phyloP scores from a whole-genome alignment of 2,113 vertebrate species.

The Silurus asotus region DNA sequence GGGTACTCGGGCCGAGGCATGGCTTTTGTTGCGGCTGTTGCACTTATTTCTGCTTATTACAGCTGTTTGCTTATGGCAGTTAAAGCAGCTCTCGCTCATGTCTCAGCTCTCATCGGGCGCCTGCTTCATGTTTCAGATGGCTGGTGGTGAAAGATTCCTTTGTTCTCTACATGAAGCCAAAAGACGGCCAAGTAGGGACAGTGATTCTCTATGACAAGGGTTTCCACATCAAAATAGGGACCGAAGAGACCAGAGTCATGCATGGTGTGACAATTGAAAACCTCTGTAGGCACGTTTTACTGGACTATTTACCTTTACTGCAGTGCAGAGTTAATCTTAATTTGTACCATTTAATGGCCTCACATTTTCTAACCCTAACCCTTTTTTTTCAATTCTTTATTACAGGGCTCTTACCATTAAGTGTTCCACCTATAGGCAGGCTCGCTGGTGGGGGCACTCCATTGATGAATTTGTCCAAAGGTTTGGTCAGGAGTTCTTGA shows the following conservation, averaged over 20 bases:
- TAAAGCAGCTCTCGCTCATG: slow-evolving; percentile 40
- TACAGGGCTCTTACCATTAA: slow-evolving; percentile 58
- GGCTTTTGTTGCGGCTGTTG: slow-evolving; percentile 41
- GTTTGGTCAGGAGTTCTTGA: slow-evolving; percentile 53
- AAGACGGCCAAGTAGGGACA: slow-evolving; percentile 63
- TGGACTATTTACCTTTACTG: slow-evolving; percentile 40
- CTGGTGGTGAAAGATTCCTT: slow-evolving; percentile 67
- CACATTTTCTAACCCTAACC: not conserved
- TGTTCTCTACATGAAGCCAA: slow-evolving; percentile 70
- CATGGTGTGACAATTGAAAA: slow-evolving; percentile 60
- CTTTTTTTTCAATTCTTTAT: slow-evolving; percentile 27
- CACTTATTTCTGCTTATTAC: slow-evolving; percentile 56
- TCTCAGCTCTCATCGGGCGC: slow-evolving; percentile 47
- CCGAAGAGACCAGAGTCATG: slow-evolving; percentile 61
- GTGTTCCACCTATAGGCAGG: slow-evolving; percentile 58
- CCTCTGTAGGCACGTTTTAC: slow-evolving; percentile 59
- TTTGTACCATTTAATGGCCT: not conserved
- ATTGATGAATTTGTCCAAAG: slow-evolving; percentile 56
- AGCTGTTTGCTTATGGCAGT: slow-evolving; percentile 44
- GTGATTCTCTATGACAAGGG: slow-evolving; percentile 70
- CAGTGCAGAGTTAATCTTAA: slow-evolving; percentile 26
- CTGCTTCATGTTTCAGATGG: slow-evolving; percentile 59
- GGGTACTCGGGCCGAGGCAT: slow-evolving; percentile 31
- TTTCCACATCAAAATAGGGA: slow-evolving; percentile 67
- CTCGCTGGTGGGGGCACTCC: slow-evolving; percentile 56